Conservation (phyloP, 2,888 invertebrate genomes). For the Trichogramma evanescens region DNA sequence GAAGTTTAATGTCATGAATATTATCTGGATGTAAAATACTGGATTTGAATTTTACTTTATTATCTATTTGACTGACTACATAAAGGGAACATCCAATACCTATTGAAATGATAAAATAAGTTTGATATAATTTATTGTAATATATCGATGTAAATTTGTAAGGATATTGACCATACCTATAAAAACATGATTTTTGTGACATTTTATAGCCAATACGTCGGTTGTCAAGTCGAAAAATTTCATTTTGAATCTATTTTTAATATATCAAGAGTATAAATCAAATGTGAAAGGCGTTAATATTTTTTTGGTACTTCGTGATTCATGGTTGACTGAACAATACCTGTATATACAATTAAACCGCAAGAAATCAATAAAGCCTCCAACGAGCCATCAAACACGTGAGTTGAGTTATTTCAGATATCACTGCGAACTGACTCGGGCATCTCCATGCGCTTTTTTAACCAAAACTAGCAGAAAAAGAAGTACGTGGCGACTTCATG, state of each 20-base stretch:
- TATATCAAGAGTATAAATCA: too few relatives aligned
- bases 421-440: too few relatives aligned
- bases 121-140: background rate
- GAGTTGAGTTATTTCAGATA: too few relatives aligned
- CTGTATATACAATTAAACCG: too few relatives aligned
- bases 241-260: background rate
- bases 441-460: too few relatives aligned
- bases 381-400: too few relatives aligned
- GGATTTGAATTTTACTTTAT: conserved; percentile 26
- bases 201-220: conserved; percentile 36
- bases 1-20: conserved; percentile 36
- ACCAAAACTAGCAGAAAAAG: too few relatives aligned
- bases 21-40: conserved; percentile 33
- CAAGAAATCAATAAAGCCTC: too few relatives aligned
- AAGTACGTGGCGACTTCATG: too few relatives aligned
- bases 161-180: conserved; percentile 30
- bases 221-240: conserved; percentile 20
- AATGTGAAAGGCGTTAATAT: too few relatives aligned
- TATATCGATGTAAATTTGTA: conserved; percentile 4
- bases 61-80: conserved; percentile 22
- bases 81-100: conserved; percentile 35
- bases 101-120: conserved; percentile 18
- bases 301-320: too few relatives aligned
- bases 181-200: conserved; percentile 30
- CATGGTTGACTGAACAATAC: too few relatives aligned